These are phyloP conservation scores for Sebastolobus altivelis DNA, from an alignment of 2,797 vertebrate genomes.

Conservation along the genomic window DNA sequence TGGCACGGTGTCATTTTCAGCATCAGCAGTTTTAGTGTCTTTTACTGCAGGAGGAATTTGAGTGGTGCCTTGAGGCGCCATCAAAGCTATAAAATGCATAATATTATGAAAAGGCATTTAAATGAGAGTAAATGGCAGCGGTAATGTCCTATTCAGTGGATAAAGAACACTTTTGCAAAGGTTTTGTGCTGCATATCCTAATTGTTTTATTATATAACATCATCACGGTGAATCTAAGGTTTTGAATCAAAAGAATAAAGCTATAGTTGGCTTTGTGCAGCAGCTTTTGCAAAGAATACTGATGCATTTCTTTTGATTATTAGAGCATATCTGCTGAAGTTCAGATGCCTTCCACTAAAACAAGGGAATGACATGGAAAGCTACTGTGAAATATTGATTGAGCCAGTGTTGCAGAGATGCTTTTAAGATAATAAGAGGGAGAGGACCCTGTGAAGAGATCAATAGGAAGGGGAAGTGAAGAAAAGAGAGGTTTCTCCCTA, in stretches of 20 bases:
- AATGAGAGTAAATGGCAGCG: conserved; percentile 71
- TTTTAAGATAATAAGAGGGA: conserved; percentile 85
- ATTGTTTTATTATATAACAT: conserved; percentile 52
- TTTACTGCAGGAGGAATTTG: conserved; percentile 72
- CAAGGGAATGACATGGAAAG: conserved; percentile 70
- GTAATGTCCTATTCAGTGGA: conserved; percentile 56
- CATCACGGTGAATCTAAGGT: conserved; percentile 12
- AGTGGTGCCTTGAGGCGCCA: conserved; percentile 64
- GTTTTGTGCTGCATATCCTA: conserved; percentile 49
- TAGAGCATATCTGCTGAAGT: conserved; percentile 46
- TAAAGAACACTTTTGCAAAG: conserved; percentile 45
- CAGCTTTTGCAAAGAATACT: conserved; percentile 13
- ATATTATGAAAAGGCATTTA: conserved; percentile 73
- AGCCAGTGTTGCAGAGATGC: conserved; percentile 81
- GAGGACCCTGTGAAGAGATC: conserved; percentile 79
- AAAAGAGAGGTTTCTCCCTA: conserved; percentile 79
- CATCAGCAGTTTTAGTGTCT: conserved; percentile 78
- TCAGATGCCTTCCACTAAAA: conserved; percentile 58
- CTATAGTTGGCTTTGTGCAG: background rate
- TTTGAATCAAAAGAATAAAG: conserved; percentile 12
- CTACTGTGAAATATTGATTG: conserved; percentile 80
- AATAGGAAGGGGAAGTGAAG: conserved; percentile 80
- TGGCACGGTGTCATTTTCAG: conserved; percentile 74
- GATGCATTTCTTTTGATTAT: conserved; percentile 35
- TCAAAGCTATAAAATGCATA: conserved; percentile 76